Conservation (phyloP, 2,113 vertebrate species). For the Tychaedon coryphoeus region DNA sequence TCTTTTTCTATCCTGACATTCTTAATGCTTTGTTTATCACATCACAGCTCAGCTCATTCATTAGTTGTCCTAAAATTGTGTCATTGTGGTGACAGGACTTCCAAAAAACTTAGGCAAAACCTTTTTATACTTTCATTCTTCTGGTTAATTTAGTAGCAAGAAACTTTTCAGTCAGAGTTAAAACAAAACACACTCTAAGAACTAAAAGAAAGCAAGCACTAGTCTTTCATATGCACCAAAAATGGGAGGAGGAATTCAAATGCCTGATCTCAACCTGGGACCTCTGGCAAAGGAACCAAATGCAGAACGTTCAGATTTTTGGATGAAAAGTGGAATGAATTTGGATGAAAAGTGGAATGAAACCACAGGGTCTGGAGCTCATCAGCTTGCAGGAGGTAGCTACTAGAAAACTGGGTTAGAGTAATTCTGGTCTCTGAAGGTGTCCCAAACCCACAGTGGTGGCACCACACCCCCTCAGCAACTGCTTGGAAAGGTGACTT, state of each 20-base stretch:
- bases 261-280: neutral
- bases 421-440: neutral
- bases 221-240: neutral
- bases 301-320: neutral
- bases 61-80: neutral
- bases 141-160: neutral
- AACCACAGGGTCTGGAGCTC: neutral
- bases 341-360: neutral
- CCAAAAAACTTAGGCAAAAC: neutral
- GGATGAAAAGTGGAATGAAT: neutral
- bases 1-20: neutral
- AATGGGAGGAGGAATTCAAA: neutral
- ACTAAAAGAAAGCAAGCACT: neutral
- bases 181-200: neutral
- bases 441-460: neutral
- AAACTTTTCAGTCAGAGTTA: neutral
- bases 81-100: neutral
- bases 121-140: neutral
- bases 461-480: accelerated
- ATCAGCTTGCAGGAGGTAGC: neutral
- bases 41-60: neutral
- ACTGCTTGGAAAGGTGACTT: neutral
- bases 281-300: neutral
- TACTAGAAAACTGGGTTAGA: neutral
- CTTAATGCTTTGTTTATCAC: neutral